A percentile compares a stretch with the other conserved stretches of the same genome.
phyloP scores from a whole-genome alignment of 2,888 invertebrate species.

The Drosophila algonquin region DNA sequence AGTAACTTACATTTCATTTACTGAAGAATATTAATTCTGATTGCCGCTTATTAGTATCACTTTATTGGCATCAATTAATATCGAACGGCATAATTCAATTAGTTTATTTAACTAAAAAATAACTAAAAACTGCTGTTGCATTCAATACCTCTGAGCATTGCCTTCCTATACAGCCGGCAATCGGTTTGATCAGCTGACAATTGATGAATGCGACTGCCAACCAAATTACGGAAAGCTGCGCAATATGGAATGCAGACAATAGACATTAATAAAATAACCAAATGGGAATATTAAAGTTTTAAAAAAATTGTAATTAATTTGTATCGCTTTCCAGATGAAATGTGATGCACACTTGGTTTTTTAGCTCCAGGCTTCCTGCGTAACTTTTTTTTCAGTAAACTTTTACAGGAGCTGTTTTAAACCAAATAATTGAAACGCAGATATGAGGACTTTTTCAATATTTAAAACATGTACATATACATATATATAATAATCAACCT shows the following conservation, averaged over 20 bases:
- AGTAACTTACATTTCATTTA: too few relatives aligned
- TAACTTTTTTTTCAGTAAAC: background rate
- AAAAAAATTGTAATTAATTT: slow-evolving; percentile 63
- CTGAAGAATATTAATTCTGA: too few relatives aligned
- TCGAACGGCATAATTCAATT: slow-evolving; percentile 58
- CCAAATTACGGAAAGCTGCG: slow-evolving; percentile 19
- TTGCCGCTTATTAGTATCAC: too few relatives aligned
- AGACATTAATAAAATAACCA: too few relatives aligned
- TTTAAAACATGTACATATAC: background rate
- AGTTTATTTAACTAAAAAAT: slow-evolving; percentile 69
- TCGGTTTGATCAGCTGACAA: slow-evolving; percentile 46
- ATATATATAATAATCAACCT: background rate
- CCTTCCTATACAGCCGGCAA: too few relatives aligned
- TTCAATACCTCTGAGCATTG: too few relatives aligned
- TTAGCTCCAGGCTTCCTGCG: slow-evolving; percentile 38
- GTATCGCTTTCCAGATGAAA: slow-evolving; percentile 49
- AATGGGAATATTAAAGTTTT: slow-evolving; percentile 35
- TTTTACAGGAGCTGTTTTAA: background rate
- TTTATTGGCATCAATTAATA: slow-evolving; percentile 26
- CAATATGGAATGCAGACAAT: too few relatives aligned
- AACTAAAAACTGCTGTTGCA: too few relatives aligned
- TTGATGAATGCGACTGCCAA: slow-evolving; percentile 64
- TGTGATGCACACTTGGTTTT: slow-evolving; percentile 31
- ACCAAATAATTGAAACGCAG: too few relatives aligned
- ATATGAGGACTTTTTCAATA: background rate